These are phyloP conservation scores for Drosophila antonietae DNA, from an alignment of 2,888 invertebrate genomes.

Conservation along the genomic window DNA sequence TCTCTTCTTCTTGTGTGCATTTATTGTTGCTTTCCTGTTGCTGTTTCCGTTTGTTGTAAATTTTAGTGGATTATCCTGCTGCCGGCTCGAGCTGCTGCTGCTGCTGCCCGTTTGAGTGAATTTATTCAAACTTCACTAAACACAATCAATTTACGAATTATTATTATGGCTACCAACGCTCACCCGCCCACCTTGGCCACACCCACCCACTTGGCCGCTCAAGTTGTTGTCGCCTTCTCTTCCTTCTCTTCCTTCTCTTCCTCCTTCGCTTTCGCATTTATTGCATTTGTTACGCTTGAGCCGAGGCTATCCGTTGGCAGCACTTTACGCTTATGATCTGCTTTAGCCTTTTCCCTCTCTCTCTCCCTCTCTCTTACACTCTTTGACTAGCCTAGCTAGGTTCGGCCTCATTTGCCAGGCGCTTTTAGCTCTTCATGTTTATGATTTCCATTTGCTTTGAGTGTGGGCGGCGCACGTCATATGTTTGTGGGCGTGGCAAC, in stretches of 20 bases:
- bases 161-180: slow-evolving; percentile 62
- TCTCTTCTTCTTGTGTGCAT: slow-evolving; percentile 13
- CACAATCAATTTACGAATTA: slow-evolving; percentile 82
- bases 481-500: slow-evolving; percentile 54
- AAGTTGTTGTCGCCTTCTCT: slow-evolving; percentile 67
- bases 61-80: slow-evolving; percentile 80
- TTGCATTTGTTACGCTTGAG: slow-evolving; percentile 78
- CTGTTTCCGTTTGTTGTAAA: slow-evolving; percentile 82
- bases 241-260: slow-evolving; percentile 1
- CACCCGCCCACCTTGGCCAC: neutral
- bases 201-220: neutral
- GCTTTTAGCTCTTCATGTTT: slow-evolving; percentile 76
- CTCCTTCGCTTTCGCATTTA: slow-evolving; percentile 60
- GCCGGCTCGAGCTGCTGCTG: slow-evolving; percentile 3
- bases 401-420: slow-evolving; percentile 73
- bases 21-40: slow-evolving; percentile 75
- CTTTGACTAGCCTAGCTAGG: slow-evolving; percentile 18
- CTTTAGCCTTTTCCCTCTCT: slow-evolving; percentile 11
- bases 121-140: slow-evolving; percentile 82
- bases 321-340: slow-evolving; percentile 77
- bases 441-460: slow-evolving; percentile 70
- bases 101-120: slow-evolving; percentile 59
- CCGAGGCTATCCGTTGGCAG: slow-evolving; percentile 40
- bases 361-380: neutral
- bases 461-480: slow-evolving; percentile 42